Conservation (phyloP, 2,113 vertebrate species). For the Ciconia maguari region DNA sequence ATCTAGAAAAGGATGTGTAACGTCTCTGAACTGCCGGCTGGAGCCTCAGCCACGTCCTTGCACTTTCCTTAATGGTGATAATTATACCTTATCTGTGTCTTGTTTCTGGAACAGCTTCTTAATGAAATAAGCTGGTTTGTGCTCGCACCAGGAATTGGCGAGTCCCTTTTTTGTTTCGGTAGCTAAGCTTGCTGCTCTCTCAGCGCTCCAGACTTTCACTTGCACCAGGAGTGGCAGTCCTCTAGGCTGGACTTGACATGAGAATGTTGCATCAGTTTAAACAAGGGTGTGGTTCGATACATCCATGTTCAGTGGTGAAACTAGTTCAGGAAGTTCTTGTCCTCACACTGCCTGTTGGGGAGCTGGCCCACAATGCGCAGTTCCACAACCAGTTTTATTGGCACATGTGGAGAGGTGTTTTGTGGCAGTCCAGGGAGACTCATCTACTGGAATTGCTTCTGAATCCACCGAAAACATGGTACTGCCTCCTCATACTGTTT, state of each 20-base stretch:
- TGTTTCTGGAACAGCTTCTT: neutral
- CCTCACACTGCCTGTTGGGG: neutral
- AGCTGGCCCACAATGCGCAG: neutral
- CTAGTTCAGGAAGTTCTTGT: slow-evolving; percentile 2
- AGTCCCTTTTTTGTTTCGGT: neutral
- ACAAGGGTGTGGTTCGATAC: neutral
- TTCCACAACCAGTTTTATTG: neutral
- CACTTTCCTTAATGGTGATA: neutral
- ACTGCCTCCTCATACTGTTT: neutral
- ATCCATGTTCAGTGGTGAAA: neutral
- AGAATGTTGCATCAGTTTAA: neutral
- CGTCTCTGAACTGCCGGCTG: neutral
- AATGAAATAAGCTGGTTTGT: neutral
- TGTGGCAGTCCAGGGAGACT: neutral
- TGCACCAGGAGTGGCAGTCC: neutral
- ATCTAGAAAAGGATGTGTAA: neutral
- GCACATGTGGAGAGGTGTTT: neutral
- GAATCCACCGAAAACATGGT: neutral
- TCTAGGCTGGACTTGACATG: neutral
- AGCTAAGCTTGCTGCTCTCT: neutral
- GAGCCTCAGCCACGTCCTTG: neutral
- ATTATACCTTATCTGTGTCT: neutral
- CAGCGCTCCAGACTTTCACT: neutral
- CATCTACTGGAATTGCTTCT: neutral
- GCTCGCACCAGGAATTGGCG: neutral